These are phyloP conservation scores for Streptopelia turtur DNA, from an alignment of 2,797 vertebrate species.

Conservation along the genomic window DNA sequence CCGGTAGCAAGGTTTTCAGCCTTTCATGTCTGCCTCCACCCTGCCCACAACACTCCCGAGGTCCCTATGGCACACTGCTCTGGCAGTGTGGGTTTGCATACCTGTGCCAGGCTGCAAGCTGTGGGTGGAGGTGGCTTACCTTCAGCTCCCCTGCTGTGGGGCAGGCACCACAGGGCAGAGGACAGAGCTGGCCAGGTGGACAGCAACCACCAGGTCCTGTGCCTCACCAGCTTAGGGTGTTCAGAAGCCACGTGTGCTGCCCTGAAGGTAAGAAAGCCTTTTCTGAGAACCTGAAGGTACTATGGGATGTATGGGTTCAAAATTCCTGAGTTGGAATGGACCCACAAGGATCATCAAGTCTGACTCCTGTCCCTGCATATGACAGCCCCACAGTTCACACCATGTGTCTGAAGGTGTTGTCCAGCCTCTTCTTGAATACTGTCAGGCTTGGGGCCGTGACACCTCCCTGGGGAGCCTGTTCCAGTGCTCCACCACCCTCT, in stretches of 20 bases:
- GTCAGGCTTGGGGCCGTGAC: no score
- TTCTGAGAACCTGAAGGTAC: background rate
- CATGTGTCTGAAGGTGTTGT: no score
- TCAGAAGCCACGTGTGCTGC: background rate
- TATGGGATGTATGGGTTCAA: background rate
- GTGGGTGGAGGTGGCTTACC: background rate
- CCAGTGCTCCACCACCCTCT: no score
- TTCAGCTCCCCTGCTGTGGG: rapidly evolving
- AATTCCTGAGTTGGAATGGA: background rate
- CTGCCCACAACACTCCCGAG: background rate
- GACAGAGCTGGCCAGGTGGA: background rate
- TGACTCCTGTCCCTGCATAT: no score
- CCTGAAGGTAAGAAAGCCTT: background rate
- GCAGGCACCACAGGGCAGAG: rapidly evolving
- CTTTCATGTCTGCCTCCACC: background rate
- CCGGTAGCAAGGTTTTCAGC: background rate
- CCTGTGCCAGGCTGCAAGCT: background rate
- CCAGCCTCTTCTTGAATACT: no score
- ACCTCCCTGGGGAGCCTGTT: no score
- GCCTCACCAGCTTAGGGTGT: rapidly evolving
- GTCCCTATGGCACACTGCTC: background rate
- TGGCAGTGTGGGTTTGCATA: background rate
- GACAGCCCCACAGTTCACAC: no score
- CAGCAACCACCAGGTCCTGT: background rate
- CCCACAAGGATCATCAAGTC: no score